phyloP scores from a whole-genome alignment of 2,797 vertebrate species.

The Rhinatrema bivittatum region DNA sequence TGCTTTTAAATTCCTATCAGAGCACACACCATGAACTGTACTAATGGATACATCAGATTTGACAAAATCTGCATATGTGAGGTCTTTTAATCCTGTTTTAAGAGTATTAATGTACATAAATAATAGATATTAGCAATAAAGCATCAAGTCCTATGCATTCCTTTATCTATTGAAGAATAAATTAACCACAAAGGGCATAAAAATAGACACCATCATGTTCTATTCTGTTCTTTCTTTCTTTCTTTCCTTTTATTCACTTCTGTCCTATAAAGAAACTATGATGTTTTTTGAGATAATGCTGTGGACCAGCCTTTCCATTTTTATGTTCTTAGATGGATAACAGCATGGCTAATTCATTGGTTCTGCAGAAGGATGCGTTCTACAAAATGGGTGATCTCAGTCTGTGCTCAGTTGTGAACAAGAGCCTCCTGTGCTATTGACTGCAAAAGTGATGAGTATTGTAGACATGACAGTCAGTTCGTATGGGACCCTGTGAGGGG shows the following conservation, averaged over 20 bases:
- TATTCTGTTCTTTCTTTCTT: no score
- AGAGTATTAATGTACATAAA: conserved; percentile 53
- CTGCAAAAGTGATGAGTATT: no score
- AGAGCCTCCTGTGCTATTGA: no score
- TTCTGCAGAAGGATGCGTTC: no score
- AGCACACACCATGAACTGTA: conserved; percentile 61
- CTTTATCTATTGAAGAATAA: conserved; percentile 59
- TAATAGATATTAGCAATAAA: conserved; percentile 66
- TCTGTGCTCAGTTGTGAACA: no score
- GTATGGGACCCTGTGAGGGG: no score
- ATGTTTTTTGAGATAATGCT: conserved; percentile 42
- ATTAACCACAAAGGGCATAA: conserved; percentile 48
- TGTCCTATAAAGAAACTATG: conserved; percentile 33
- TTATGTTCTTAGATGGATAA: conserved; percentile 43
- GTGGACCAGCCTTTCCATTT: conserved; percentile 40
- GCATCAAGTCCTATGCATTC: conserved; percentile 51
- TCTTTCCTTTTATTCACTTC: no score
- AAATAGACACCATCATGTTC: conserved; percentile 42
- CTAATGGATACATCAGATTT: conserved; percentile 58
- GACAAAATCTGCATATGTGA: conserved; percentile 56
- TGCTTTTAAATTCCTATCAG: conserved; percentile 65
- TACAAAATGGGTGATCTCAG: no score
- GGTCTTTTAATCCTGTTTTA: conserved; percentile 49
- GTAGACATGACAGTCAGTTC: no score
- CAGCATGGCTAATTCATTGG: no score